Base-by-base conservation (phyloP, 2,888 invertebrate species). In the Cosmorhoe ocellata region DNA sequence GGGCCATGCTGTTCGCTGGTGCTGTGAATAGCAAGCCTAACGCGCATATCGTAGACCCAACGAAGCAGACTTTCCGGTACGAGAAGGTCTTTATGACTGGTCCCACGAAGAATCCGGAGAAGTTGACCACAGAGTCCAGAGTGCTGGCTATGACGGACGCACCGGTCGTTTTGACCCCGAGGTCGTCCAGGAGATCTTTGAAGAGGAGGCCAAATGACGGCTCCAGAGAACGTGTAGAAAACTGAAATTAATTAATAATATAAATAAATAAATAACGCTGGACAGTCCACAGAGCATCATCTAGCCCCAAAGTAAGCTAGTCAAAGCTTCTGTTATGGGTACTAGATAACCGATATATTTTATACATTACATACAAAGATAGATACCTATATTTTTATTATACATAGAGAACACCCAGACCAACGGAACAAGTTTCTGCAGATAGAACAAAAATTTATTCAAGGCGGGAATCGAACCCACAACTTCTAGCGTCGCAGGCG, bases 191-290 rank as follows among this genome's bases (percentile, higher is more conserved):
- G 28, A 94, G 84, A 76, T 95, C 95, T 64, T 94, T 94, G 75
- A 95, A 95, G n/a, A 95, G 91, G 42, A 95, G 87, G 36, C 95
- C 95, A 70, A 95, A 95, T 1, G 95, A 95, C 44, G 95, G 95
- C 77, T 96, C 96, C 69, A 96, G 91, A 14, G 95, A 94, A 71
- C 95, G 91, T 40, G 95, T 94, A 56, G 95, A 95, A 74, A 96
- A 91, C 95, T 95, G 89, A 26, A 91, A 92, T 59, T 24, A 56
- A 56, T 51, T 13, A 41, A 36, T 5, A 10, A 30, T n/a, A 18
- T 27, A 38, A 12, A 24, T 24, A 5, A 24, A 18, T 3, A 18
- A 2, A 18, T 18, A n/a, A n/a, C n/a, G n/a, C n/a, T n/a, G n/a
- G n/a, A n/a, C n/a, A n/a, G n/a, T n/a, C n/a, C n/a, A n/a, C n/a